phyloP scores from a whole-genome alignment of 2,113 vertebrate genomes.

The Mirza zaza region DNA sequence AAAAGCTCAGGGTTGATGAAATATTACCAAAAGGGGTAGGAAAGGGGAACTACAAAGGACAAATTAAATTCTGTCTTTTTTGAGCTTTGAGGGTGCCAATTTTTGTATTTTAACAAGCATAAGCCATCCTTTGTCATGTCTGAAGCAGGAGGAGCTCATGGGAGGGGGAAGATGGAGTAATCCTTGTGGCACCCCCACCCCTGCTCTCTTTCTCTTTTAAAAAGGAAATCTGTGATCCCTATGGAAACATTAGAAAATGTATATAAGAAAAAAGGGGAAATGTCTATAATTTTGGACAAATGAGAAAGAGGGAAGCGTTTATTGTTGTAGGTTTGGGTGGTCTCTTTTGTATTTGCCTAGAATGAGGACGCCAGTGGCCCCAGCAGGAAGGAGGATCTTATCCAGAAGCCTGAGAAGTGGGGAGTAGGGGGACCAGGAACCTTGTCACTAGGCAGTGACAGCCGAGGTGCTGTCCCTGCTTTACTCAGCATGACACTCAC shows the following conservation, averaged over 20 bases:
- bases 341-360: conserved; percentile 15
- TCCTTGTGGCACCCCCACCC: neutral
- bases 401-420: neutral
- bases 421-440: neutral
- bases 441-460: neutral
- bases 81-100: conserved; percentile 11
- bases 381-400: neutral
- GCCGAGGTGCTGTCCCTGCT: neutral
- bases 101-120: conserved; percentile 59
- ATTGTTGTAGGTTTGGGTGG: neutral
- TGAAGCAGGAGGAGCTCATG: neutral
- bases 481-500: too few relatives aligned
- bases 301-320: neutral
- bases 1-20: conserved; percentile 63
- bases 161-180: neutral
- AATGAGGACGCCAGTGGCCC: neutral
- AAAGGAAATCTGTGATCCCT: neutral
- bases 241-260: conserved; percentile 19
- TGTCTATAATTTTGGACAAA: conserved; percentile 15
- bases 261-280: neutral
- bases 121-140: conserved; percentile 47
- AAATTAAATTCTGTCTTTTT: conserved; percentile 58
- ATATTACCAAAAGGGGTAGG: conserved; percentile 61
- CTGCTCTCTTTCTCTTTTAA: neutral
- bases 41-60: conserved; percentile 62